A percentile compares a stretch with the other conserved stretches of the same genome.
Evolutionary conservation across 2,888 invertebrate species (phyloP).

Genomic region (Hirtodrosophila alboralis): DNA sequence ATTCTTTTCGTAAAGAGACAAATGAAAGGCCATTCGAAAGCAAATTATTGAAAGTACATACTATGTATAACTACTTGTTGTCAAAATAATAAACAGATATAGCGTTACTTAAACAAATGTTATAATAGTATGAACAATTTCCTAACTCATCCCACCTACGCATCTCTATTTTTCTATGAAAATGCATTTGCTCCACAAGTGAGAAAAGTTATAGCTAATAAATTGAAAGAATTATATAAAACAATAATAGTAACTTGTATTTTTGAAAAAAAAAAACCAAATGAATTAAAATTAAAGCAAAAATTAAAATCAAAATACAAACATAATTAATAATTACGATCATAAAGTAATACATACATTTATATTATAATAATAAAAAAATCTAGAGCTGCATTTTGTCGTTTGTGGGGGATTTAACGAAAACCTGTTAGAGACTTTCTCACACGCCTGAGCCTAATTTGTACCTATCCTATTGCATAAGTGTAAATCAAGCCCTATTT

Average conservation of each 20-base stretch:
- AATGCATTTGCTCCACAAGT: conserved; percentile 68
- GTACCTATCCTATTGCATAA: conserved; percentile 81
- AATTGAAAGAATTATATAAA: conserved; percentile 29
- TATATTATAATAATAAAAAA: conserved; percentile 32
- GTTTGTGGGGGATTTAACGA: conserved; percentile 45
- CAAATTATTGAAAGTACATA: conserved; percentile 47
- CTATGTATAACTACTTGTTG: conserved; percentile 51
- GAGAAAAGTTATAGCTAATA: conserved; percentile 49
- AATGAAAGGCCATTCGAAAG: conserved; percentile 31
- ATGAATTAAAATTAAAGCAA: conserved; percentile 44
- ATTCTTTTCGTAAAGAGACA: conserved; percentile 19
- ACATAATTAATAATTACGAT: conserved; percentile 25
- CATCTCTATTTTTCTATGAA: conserved; percentile 84
- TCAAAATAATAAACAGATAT: conserved; percentile 33
- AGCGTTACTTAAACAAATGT: conserved; percentile 54
- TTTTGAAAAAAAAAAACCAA: conserved; percentile 47
- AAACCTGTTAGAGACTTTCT: conserved; percentile 73
- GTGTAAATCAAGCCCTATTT: conserved; percentile 69
- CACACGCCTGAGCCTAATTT: conserved; percentile 80
- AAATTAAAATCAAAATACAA: conserved; percentile 50
- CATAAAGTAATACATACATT: conserved; percentile 10
- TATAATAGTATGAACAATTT: conserved; percentile 74
- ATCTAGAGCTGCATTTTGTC: conserved; percentile 65
- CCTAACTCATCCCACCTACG: conserved; percentile 84
- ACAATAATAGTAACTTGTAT: conserved; percentile 47